These are phyloP conservation scores for Andrena praecox DNA, from an alignment of 2,888 invertebrate genomes.

Conservation along the genomic window DNA sequence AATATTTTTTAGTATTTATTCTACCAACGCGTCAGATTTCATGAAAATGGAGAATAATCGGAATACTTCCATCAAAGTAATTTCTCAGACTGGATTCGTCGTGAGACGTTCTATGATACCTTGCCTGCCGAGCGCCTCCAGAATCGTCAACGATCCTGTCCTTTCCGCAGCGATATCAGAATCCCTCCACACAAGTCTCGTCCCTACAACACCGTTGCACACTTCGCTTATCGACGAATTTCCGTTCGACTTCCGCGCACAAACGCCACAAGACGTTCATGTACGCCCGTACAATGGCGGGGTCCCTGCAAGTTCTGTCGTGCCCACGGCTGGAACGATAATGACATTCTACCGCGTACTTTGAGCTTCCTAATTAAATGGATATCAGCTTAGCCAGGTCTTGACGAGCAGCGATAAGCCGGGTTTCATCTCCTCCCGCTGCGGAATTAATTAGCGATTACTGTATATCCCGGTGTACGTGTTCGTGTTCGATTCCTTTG, in stretches of 20 bases:
- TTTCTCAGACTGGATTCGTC: no score
- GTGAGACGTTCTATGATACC: no score
- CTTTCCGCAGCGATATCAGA: conserved; percentile 3
- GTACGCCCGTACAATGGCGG: background rate
- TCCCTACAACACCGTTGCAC: background rate
- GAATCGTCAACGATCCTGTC: background rate
- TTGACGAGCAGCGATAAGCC: conserved; percentile 64
- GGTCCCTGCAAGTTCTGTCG: conserved; percentile 11
- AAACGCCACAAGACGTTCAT: background rate
- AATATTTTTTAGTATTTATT: no score
- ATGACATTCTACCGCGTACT: conserved; percentile 50
- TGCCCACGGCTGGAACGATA: conserved; percentile 50
- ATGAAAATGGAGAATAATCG: no score
- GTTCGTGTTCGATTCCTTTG: conserved; percentile 30
- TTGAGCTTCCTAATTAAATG: conserved; percentile 66
- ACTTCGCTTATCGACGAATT: conserved; percentile 9
- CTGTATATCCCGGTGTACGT: background rate
- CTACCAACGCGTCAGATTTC: no score
- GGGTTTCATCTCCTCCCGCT: conserved; percentile 46
- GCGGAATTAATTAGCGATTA: conserved; percentile 65
- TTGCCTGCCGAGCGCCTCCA: background rate
- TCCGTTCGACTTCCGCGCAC: conserved; percentile 9
- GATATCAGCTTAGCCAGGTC: conserved; percentile 60
- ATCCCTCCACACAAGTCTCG: background rate
- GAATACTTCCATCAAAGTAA: no score